Conservation (phyloP, 2,888 invertebrate genomes). For the Aphidius colemani region DNA sequence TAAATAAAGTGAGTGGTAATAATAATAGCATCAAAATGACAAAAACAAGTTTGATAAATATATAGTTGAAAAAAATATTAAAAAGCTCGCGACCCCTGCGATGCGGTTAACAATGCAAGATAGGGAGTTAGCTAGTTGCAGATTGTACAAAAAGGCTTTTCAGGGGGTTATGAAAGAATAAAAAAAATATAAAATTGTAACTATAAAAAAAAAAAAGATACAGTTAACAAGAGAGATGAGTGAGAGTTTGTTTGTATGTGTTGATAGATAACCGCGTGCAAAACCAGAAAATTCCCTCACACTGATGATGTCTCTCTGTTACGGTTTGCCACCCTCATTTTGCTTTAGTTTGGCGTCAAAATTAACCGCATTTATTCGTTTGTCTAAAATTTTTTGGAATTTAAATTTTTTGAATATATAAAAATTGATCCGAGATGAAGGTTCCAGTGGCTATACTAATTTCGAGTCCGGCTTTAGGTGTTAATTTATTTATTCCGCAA, state of each 20-base stretch:
- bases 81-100: conserved; percentile 14
- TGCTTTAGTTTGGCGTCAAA: conserved; percentile 24
- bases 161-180: conserved; percentile 22
- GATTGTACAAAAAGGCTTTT: conserved; percentile 36
- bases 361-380: conserved; percentile 16
- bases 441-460: no score
- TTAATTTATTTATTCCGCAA: no score
- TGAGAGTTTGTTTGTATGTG: conserved; percentile 9
- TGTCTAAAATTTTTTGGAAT: background rate
- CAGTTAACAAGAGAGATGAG: conserved; percentile 10
- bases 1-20: no score
- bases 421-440: no score
- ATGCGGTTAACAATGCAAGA: conserved; percentile 26
- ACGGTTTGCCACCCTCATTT: conserved; percentile 27
- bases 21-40: conserved; percentile 25
- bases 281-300: conserved; percentile 14
- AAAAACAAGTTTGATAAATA: conserved; percentile 17
- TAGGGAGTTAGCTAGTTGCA: conserved; percentile 27
- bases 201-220: conserved; percentile 7
- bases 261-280: conserved; percentile 23
- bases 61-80: background rate
- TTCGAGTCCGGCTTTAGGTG: no score
- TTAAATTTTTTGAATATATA: no score
- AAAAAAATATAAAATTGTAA: background rate
- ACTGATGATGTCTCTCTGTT: conserved; percentile 11